Conservation (phyloP, 2,113 vertebrate genomes). For the Tonatia bakeri region DNA sequence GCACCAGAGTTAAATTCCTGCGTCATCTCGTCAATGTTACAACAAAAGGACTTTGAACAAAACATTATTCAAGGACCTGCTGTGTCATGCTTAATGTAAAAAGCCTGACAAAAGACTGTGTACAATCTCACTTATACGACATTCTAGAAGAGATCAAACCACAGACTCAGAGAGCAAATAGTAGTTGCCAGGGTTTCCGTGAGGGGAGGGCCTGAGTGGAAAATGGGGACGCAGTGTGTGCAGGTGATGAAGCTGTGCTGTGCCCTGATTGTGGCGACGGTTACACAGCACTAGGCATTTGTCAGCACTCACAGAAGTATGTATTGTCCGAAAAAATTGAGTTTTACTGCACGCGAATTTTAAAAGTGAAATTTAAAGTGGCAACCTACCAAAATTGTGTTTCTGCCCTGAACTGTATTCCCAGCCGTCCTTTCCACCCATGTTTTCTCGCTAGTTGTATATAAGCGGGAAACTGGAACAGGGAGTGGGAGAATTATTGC, state of each 20-base stretch:
- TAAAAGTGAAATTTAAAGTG: not conserved
- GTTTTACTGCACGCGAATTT: not conserved
- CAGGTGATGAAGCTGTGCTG: not conserved
- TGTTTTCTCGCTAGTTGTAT: not conserved
- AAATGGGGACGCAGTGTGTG: not conserved
- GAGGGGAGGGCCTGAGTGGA: not conserved
- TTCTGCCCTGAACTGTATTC: not conserved
- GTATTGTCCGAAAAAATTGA: not conserved
- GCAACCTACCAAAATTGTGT: not conserved
- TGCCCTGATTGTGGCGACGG: not conserved
- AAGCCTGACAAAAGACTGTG: not conserved
- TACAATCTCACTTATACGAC: not conserved
- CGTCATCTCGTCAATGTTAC: not conserved
- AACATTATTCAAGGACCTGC: not conserved
- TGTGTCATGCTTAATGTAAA: not conserved
- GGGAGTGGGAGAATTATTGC: too few relatives aligned
- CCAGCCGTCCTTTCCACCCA: not conserved
- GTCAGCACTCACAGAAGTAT: not conserved
- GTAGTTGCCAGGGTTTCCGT: not conserved
- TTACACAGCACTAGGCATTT: not conserved
- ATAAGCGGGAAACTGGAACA: not conserved
- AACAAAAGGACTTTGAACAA: not conserved
- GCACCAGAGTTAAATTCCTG: not conserved
- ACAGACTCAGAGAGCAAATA: not conserved
- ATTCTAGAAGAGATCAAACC: not conserved